A percentile compares a stretch with the other conserved stretches of the same genome.
Evolutionary conservation across 1,140 invertebrate genomes (phyloP).

Genomic region (Steinernema feltiae): DNA sequence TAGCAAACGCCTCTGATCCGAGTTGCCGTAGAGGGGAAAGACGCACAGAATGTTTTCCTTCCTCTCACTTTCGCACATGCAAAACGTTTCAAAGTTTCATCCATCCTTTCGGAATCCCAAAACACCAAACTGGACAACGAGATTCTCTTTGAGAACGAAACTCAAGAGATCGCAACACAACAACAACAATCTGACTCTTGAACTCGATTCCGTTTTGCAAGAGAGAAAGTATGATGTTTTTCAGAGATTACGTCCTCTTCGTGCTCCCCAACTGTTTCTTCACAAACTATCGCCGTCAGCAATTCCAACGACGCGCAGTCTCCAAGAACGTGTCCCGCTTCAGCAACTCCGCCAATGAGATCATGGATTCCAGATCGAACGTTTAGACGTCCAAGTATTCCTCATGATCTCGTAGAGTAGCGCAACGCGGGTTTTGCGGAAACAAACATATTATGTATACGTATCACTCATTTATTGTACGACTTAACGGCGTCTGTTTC

Average conservation of each 20-base stretch:
- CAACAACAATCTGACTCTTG: neutral
- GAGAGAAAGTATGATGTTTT: neutral
- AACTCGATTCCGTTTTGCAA: too few species aligned
- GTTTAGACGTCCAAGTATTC: neutral
- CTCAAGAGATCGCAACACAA: too few species aligned
- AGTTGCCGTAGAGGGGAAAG: neutral
- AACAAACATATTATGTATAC: neutral
- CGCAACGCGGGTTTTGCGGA: neutral
- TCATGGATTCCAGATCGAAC: neutral
- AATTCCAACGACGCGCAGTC: neutral
- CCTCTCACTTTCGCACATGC: too few species aligned
- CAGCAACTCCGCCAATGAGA: neutral
- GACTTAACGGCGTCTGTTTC: too few species aligned
- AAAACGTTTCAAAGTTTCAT: too few species aligned
- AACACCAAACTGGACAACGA: too few species aligned
- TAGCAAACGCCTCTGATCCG: neutral
- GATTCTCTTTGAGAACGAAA: too few species aligned
- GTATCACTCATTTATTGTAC: neutral
- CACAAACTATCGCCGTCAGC: neutral
- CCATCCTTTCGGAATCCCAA: too few species aligned
- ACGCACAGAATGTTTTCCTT: too few species aligned
- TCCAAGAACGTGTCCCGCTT: neutral
- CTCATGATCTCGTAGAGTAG: constrained; percentile 10
- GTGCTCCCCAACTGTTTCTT: constrained; percentile 1
- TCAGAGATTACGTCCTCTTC: neutral